A percentile compares a stretch with the other conserved stretches of the same genome.
Evolutionary conservation across 2,888 invertebrate species (phyloP).

Genomic region (Arenicola marina): DNA sequence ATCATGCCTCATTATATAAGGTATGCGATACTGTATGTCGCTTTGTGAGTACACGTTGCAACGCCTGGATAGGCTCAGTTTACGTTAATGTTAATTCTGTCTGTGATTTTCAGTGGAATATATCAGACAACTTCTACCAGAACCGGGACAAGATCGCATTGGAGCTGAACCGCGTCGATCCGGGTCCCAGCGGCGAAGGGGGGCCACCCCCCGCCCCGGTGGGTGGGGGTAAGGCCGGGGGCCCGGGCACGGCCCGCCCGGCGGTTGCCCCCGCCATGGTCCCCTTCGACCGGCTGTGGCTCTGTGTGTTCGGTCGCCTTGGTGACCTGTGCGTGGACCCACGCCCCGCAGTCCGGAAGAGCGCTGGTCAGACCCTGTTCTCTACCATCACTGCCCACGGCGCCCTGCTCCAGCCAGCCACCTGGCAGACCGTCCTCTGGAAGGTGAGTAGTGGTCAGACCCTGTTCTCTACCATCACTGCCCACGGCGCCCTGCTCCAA

Average conservation of each 20-base stretch:
- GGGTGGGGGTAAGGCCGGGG: neutral
- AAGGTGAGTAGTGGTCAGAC: constrained; percentile 71
- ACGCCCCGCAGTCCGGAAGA: constrained; percentile 94
- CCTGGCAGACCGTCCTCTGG: constrained; percentile 94
- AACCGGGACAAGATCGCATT: constrained; percentile 72
- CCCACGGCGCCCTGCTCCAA: no score
- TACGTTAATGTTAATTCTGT: neutral
- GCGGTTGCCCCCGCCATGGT: constrained; percentile 17
- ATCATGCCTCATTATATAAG: no score
- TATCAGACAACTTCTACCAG: constrained; percentile 96
- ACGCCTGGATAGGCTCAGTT: no score
- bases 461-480: no score
- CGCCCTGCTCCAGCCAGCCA: constrained; percentile 80
- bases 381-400: constrained; percentile 97
- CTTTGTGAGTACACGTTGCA: no score
- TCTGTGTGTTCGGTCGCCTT: constrained; percentile 76
- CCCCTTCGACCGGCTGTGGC: constrained; percentile 91
- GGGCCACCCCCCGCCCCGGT: constrained; percentile 13
- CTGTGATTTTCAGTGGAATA: constrained; percentile 83
- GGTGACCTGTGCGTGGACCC: constrained; percentile 84
- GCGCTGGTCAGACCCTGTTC: constrained; percentile 95
- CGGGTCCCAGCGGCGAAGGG: neutral
- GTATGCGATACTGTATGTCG: no score
- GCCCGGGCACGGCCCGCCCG: neutral
- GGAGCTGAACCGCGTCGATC: constrained; percentile 38